phyloP scores from a whole-genome alignment of 2,113 vertebrate species.

The Hippocampus guttulatus region DNA sequence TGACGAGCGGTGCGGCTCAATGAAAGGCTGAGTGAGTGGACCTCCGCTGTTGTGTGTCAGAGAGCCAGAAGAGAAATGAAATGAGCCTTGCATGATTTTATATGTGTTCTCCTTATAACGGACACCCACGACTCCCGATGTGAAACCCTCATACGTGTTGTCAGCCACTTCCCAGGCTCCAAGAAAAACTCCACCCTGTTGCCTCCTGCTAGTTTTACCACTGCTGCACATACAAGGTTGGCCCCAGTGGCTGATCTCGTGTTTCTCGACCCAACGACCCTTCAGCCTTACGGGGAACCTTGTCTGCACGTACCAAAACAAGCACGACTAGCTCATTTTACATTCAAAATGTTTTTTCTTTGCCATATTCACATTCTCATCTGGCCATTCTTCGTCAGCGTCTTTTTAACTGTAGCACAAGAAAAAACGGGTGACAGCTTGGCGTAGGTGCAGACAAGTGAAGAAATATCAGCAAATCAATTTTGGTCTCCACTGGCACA shows the following conservation, averaged over 20 bases:
- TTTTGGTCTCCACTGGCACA: slow-evolving; percentile 34
- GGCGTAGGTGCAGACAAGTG: slow-evolving; percentile 35
- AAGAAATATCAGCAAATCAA: slow-evolving; percentile 29
- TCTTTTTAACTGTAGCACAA: slow-evolving; percentile 1
- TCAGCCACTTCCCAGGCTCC: slow-evolving; percentile 9
- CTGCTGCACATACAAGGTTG: slow-evolving; percentile 55
- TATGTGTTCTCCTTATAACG: slow-evolving; percentile 39
- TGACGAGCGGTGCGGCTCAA: slow-evolving; percentile 54
- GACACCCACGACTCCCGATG: slow-evolving; percentile 31
- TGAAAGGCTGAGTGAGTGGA: slow-evolving; percentile 63
- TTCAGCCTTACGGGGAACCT: slow-evolving; percentile 39
- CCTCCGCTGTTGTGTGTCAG: slow-evolving; percentile 56
- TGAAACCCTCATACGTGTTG: slow-evolving; percentile 12
- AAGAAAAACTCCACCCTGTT: slow-evolving; percentile 26
- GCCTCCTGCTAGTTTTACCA: slow-evolving; percentile 52
- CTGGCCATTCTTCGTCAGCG: not conserved
- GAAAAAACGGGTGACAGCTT: slow-evolving; percentile 21
- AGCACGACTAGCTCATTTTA: slow-evolving; percentile 63
- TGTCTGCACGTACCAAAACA: slow-evolving; percentile 67
- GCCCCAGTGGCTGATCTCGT: slow-evolving; percentile 48
- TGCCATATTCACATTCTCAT: slow-evolving; percentile 25
- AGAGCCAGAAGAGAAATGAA: slow-evolving; percentile 52
- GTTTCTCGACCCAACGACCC: slow-evolving; percentile 59
- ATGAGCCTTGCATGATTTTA: slow-evolving; percentile 54
- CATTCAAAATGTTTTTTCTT: slow-evolving; percentile 34